Evolutionary conservation across 1,140 invertebrate species (phyloP), one percentile per base, ranked within the genome.

Genomic region (Antheraea pernyi): DNA sequence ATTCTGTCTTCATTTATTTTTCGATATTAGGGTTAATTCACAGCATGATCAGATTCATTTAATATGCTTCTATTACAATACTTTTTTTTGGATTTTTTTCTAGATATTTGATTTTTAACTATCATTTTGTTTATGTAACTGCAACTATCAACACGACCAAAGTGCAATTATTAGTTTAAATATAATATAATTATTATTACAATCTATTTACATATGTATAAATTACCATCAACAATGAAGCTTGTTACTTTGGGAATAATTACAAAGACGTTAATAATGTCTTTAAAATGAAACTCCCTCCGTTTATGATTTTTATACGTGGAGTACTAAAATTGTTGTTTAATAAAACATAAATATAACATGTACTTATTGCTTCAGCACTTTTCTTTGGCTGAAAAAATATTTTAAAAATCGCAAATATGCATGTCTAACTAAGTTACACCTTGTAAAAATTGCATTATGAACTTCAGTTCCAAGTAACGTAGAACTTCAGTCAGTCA

Each of bases 321-420:
- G 71, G 19, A 42, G 10, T 65, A 19, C 13, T 46, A 42, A 77
- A 59, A 75, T 70, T 74, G 67, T 79, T 76, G 74, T 79, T 75
- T 71, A 65, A 73, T 67, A 84, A 79, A 81, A 78, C 78, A 76
- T 85, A 83, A 82, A 70, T 84, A 83, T 87, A 82, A 84, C 81
- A 83, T 86, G 82, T 85, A 81, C 76, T 75, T 80, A 82, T 84
- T 75, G 88, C 89, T 91, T 91, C 78, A 82, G 88, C 89, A 91
- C 88, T 89, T 91, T 91, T 88, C 82, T 89, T 86, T 90, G 83
- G 87, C 87, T 85, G 78, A 87, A 61, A 79, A 78, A 76, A 74
- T 76, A 80, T 87, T 85, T 84, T 74, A 72, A 81, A 77, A 77
- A 82, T 80, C 85, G 84, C 85, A 83, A 87, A 77, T 81, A 70